Evolutionary conservation across 1,140 invertebrate genomes (phyloP), one percentile per base, ranked within the genome.

Genomic region (Meteorus sp.): DNA sequence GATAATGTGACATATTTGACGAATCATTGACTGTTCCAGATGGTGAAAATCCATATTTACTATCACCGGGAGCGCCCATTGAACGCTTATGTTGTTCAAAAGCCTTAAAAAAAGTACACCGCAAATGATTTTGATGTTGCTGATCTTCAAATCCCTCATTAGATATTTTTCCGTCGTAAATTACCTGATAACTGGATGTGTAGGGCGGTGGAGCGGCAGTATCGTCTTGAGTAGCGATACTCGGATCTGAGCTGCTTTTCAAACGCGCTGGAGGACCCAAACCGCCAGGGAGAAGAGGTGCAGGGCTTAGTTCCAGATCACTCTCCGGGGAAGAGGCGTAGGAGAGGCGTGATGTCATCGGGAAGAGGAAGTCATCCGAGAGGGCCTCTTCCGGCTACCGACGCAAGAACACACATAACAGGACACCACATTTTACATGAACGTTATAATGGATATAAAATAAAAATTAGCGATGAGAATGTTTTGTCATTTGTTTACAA

Each of bases 281-380:
- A 72, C 81, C 72, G 70, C 85, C 78, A 62, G 82, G 72, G 31
- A 83, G 72, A 65, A 85, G 86, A 57, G 87, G 87, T 68, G 86
- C 88, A 59, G 89, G 88, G 73, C 89, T 89, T 67, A 92, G 84
- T 81, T 96, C 94, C 73, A 93, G 84, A 80, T 98, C 95, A 75
- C 91, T 95, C 82, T 97, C 95, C 64, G 94, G 94, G 72, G 93
- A 95, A 69, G 93, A 95, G 62, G 94, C 94, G 82, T 96, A 97
- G 72, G 94, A 97, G 62, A 97, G 84, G 71, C 95, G 89, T 79
- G 92, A 93, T 63, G 93, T 93, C 93, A 97, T 96, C 70, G 95
- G 95, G 85, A 98, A 98, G 72, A 98, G 88, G 87, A 98, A 95
- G 85, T 99, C 95, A 84, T 93, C 90, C 69, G 90, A 91, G 78